Percentiles rank a stretch among this genome's conserved stretches.
Evolutionary conservation across 1,140 invertebrate species (phyloP).

Genomic region (Euura lappo): DNA sequence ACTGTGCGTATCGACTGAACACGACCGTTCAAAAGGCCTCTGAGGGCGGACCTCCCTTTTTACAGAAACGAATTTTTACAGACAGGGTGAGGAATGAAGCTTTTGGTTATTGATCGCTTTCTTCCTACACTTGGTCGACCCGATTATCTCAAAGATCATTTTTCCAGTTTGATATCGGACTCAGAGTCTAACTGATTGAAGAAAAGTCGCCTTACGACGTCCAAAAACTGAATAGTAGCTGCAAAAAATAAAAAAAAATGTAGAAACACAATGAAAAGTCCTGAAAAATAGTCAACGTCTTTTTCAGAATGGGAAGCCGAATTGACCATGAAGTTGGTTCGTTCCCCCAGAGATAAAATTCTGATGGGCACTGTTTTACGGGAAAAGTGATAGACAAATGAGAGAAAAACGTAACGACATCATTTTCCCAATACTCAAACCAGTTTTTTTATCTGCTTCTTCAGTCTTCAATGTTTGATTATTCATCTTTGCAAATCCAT

Average conservation of each 20-base stretch:
- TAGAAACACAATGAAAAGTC: no score
- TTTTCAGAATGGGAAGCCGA: not conserved
- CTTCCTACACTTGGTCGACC: not conserved
- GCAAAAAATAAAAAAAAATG: no score
- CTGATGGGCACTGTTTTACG: not conserved
- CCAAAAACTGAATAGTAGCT: no score
- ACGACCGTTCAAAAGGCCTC: conserved; percentile 7
- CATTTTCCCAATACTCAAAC: not conserved
- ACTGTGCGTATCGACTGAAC: conserved; percentile 13
- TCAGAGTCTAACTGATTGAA: no score
- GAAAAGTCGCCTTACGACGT: no score
- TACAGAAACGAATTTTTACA: conserved; percentile 1
- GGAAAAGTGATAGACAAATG: not conserved
- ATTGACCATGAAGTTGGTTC: not conserved
- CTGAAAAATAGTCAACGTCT: no score
- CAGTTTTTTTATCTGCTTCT: not conserved
- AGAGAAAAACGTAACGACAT: no score
- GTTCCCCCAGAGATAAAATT: not conserved
- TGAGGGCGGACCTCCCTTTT: not conserved
- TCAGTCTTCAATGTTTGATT: not conserved
- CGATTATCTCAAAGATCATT: no score
- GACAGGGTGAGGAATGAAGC: conserved; percentile 11
- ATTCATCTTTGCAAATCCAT: conserved; percentile 2
- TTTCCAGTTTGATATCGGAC: no score
- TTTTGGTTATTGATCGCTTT: not conserved